These are phyloP conservation scores for Remorina albescens DNA, from an alignment of 2,797 vertebrate species.

Conservation along the genomic window DNA sequence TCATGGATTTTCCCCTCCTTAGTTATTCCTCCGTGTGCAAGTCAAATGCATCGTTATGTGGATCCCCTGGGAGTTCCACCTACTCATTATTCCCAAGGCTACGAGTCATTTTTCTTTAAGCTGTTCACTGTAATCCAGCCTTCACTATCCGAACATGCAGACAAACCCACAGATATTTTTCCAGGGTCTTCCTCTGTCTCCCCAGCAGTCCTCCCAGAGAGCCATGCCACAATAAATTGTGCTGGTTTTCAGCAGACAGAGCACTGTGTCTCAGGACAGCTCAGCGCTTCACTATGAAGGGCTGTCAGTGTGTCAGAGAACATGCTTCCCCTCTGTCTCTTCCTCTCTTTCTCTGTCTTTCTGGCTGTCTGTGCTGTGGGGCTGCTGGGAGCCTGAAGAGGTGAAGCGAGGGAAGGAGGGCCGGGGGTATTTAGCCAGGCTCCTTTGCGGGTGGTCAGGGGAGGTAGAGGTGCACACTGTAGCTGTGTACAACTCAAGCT, in stretches of 20 bases:
- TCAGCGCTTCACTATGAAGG: slow-evolving; percentile 58
- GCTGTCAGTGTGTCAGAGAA: slow-evolving; percentile 68
- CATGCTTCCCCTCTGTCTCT: slow-evolving; percentile 40
- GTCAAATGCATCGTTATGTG: slow-evolving; percentile 63
- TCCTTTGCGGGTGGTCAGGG: slow-evolving; percentile 44
- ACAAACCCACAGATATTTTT: slow-evolving; percentile 55
- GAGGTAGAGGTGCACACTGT: slow-evolving; percentile 37
- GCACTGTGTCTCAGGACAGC: slow-evolving; percentile 69
- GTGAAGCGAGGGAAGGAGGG: background rate
- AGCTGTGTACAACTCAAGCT: slow-evolving; percentile 63
- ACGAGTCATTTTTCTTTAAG: slow-evolving; percentile 62
- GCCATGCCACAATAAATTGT: slow-evolving; percentile 59
- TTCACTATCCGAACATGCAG: slow-evolving; percentile 46
- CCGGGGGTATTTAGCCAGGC: background rate
- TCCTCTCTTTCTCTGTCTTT: slow-evolving; percentile 23
- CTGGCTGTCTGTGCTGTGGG: slow-evolving; percentile 22
- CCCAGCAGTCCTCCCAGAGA: slow-evolving; percentile 53
- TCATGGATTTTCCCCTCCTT: slow-evolving; percentile 63
- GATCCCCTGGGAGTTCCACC: slow-evolving; percentile 60
- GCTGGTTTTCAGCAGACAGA: slow-evolving; percentile 56
- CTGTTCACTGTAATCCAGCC: slow-evolving; percentile 55
- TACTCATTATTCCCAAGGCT: slow-evolving; percentile 66
- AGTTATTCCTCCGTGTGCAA: slow-evolving; percentile 67
- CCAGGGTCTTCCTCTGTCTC: slow-evolving; percentile 54
- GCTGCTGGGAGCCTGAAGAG: slow-evolving; percentile 27